These are phyloP conservation scores for Coracias cyanogaster DNA, from an alignment of 2,797 vertebrate genomes.

Conservation along the genomic window DNA sequence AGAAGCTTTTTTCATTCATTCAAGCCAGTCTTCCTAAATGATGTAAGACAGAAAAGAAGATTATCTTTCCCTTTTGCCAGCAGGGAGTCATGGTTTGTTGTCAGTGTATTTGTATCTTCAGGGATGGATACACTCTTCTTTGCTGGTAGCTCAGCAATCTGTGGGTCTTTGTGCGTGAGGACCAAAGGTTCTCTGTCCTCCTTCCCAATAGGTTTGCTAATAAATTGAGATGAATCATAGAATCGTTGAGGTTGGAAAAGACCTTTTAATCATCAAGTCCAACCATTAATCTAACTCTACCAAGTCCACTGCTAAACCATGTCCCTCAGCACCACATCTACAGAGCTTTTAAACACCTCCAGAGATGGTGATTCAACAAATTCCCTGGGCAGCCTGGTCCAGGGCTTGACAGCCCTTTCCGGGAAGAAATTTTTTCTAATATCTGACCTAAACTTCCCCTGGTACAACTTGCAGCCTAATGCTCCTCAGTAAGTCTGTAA, in stretches of 20 bases:
- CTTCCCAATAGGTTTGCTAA: not conserved
- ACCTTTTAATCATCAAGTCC: no score
- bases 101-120: not conserved
- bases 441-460: no score
- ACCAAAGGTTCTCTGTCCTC: not conserved
- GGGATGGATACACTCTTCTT: not conserved
- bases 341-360: no score
- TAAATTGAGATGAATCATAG: not conserved
- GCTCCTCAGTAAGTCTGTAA: not conserved
- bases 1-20: not conserved
- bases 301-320: no score
- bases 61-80: not conserved
- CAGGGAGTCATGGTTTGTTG: accelerated
- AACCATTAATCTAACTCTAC: no score
- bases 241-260: no score
- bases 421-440: no score
- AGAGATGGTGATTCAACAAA: no score
- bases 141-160: not conserved
- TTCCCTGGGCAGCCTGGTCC: no score
- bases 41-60: not conserved
- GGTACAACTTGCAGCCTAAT: no score
- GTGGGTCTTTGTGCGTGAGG: not conserved
- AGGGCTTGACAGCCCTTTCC: no score
- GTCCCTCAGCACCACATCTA: no score
- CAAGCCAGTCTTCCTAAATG: not conserved